Base-by-base conservation (phyloP, 2,888 invertebrate species). In the Dromius quadrimaculatus region DNA sequence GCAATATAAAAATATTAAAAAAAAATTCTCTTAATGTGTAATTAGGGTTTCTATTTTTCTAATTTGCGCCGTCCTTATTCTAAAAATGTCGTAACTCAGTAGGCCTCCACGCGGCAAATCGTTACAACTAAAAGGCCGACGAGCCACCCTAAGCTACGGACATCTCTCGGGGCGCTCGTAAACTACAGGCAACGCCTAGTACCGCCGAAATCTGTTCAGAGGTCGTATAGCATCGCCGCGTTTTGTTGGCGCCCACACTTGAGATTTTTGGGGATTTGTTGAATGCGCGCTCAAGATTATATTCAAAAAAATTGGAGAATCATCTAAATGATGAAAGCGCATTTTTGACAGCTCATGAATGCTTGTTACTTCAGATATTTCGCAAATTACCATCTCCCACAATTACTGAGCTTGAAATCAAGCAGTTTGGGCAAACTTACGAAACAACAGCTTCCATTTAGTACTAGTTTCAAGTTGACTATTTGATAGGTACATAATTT, bases 191-290 rank as follows among this genome's bases (percentile, higher is more conserved):
- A 64, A 23, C 38, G 20, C 41, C 71, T 70, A 74, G 74, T 75
- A 57, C 73, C 72, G 71, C 74, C 71, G 71, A 72, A 72, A 54
- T 71, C 73, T 47, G 71, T 47, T 61, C 71, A 74, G 73, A 73
- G 75, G 70, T 70, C 70, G 70, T 70, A 70, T 70, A 70, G 36
- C 34, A 70, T 61, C 47, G 50, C 59, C 28, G 38, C 22, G 23
- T 59, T 34, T 28, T 34, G 47, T 45, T 8, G 17, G 47, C 47
- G 47, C 47, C n/a, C 47, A n/a, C n/a, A 5, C 19, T 15, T 19
- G 2, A 47, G 47, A 47, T 47, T 47, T 47, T 19, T 13, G 15
- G 38, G 20, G 61, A 61, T 61, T 61, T 61, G 61, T 43, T n/a
- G n/a, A n/a, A n/a, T n/a, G 36, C 22, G 17, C 15, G 8, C 70